Evolutionary conservation across 2,113 vertebrate genomes (phyloP), one percentile per base, ranked within the genome.

Genomic region (Cariama cristata): DNA sequence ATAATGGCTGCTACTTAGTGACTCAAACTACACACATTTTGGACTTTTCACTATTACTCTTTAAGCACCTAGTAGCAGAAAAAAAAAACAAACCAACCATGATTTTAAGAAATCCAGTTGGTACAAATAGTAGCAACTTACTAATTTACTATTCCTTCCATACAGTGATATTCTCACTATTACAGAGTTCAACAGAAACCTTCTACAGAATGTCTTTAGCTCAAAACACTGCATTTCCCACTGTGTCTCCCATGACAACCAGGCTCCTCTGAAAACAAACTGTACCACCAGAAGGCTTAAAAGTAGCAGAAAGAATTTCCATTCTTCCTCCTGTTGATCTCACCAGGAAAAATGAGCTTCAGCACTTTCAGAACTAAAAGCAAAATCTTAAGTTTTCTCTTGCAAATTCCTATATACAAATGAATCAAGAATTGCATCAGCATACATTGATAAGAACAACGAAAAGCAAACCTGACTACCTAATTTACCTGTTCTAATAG

Each of bases 231-330:
- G 47, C 35, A 73, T 91, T 96, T 96, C 91, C 89, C 73, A 91
- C 89, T 91, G 86, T 93, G 94, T 95, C 56, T 93, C 80, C 86
- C 84, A 71, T 96, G 91, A 96, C 93, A 96, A 95, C 83, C 76
- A 84, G 47, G 26, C 73, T 95, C 44, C 44, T 89, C 93, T 81
- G 83, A 94, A 95, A 95, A 92, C 55, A 94, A 71, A 79, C 73
- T 89, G 75, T 74, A 93, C 59, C 64, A 72, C 56, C 79, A 89
- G 44, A 95, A 93, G 72, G 64, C 30, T 89, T 47, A 94, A 91
- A 30, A 86, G 63, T 67, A 85, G n/a, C 20, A 86, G 60, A 92
- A 88, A 94, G 59, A 92, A 69, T 85, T 97, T 86, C 30, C 71
- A 62, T 72, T 88, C 60, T 88, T 71, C 67, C 38, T 84, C 89